These are phyloP conservation scores for Planiliza haematocheilus DNA, from an alignment of 2,113 vertebrate genomes.

Conservation along the genomic window DNA sequence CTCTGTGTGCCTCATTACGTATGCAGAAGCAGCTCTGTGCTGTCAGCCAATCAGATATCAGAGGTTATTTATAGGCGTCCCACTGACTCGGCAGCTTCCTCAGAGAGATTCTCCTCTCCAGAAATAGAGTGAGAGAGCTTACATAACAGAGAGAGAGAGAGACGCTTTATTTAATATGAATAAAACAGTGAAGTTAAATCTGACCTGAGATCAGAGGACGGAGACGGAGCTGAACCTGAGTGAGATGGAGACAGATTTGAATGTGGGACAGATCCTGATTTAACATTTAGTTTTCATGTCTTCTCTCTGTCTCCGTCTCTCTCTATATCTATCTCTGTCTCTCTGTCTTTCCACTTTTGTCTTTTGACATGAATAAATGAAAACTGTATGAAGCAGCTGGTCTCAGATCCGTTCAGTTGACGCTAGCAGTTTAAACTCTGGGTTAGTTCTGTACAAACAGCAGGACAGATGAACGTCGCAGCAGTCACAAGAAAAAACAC, in stretches of 20 bases:
- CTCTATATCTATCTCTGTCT: no score
- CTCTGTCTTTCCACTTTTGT: no score
- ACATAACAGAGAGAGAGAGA: conserved; percentile 24
- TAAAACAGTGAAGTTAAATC: conserved; percentile 24
- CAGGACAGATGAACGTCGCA: neutral
- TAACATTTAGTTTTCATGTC: conserved; percentile 21
- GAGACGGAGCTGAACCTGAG: neutral
- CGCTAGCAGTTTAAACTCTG: no score
- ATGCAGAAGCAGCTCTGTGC: conserved; percentile 18
- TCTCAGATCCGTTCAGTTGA: neutral
- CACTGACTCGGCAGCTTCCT: conserved; percentile 64
- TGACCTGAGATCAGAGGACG: conserved; percentile 43
- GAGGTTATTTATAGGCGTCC: conserved; percentile 64
- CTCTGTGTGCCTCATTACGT: conserved; percentile 14
- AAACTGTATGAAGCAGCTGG: neutral
- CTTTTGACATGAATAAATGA: conserved; percentile 40
- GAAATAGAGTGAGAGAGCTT: conserved; percentile 47
- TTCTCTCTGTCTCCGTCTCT: no score
- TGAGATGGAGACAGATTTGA: conserved; percentile 12
- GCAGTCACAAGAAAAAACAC: no score
- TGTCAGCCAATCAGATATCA: conserved; percentile 40
- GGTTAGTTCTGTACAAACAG: neutral
- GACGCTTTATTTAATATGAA: conserved; percentile 23
- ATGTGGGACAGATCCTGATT: conserved; percentile 37
- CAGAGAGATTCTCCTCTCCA: conserved; percentile 32